Evolutionary conservation across 2,113 vertebrate species (phyloP).

Genomic region (Tupaia chinensis): DNA sequence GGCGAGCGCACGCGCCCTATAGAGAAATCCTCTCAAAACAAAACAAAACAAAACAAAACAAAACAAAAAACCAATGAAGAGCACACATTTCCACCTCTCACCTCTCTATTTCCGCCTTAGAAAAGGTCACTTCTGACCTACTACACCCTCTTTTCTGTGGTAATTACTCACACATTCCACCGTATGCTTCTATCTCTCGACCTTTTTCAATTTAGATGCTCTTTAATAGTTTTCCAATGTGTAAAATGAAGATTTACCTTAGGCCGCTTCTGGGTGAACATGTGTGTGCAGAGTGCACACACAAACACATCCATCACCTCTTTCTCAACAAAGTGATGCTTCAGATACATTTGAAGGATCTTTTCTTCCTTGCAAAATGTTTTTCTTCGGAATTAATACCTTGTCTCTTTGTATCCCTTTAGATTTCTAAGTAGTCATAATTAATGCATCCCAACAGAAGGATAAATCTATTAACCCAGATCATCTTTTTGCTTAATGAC

Average conservation of each 20-base stretch:
- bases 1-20: too few species aligned
- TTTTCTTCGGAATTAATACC: background rate
- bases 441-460: background rate
- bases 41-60: too few species aligned
- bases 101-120: too few species aligned
- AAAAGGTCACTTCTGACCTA: background rate
- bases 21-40: too few species aligned
- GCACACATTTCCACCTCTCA: too few species aligned
- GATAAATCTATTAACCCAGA: background rate
- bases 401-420: background rate
- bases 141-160: background rate
- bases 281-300: rapidly evolving
- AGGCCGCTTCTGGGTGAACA: rapidly evolving
- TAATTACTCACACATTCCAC: background rate
- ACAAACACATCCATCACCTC: rapidly evolving
- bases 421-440: conserved; percentile 29
- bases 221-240: background rate
- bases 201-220: background rate
- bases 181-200: background rate
- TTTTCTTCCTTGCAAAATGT: background rate
- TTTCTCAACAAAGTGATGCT: too few species aligned
- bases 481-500: background rate
- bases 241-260: background rate
- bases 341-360: background rate
- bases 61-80: too few species aligned